Evolutionary conservation across 2,888 invertebrate genomes (phyloP).

Genomic region (Mystacides longicornis): DNA sequence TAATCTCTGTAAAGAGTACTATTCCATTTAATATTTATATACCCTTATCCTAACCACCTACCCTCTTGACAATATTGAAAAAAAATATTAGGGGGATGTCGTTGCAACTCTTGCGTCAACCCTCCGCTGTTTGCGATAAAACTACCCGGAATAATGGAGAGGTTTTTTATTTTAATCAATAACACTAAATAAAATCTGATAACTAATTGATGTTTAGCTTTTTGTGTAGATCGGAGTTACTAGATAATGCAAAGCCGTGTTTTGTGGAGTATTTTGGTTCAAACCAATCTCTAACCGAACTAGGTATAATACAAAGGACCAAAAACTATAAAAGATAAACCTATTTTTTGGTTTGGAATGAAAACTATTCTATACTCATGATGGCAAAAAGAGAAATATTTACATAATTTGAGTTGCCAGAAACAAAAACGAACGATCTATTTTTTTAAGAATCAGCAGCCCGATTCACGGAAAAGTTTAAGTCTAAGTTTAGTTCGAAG

Average conservation of each 20-base stretch:
- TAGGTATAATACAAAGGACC: no score
- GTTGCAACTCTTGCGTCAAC: conserved; percentile 1
- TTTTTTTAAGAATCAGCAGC: no score
- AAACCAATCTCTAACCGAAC: no score
- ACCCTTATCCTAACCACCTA: conserved; percentile 23
- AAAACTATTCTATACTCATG: no score
- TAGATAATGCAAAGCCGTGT: neutral
- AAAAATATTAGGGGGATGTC: conserved; percentile 17
- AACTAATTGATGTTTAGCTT: conserved; percentile 25
- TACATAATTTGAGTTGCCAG: no score
- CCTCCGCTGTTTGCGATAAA: conserved; percentile 3
- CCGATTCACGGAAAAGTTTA: no score
- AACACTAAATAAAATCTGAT: conserved; percentile 19
- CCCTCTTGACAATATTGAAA: conserved; percentile 22
- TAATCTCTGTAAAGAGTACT: conserved; percentile 20
- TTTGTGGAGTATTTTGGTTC: no score
- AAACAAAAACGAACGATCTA: no score
- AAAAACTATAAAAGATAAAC: no score
- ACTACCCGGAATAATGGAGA: neutral
- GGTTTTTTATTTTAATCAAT: conserved; percentile 16
- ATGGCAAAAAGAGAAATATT: no score
- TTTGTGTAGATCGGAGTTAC: neutral
- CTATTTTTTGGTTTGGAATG: no score
- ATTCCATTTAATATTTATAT: conserved; percentile 26
- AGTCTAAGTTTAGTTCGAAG: no score